phyloP scores from a whole-genome alignment of 2,888 invertebrate genomes.

The Hydriomena furcata region DNA sequence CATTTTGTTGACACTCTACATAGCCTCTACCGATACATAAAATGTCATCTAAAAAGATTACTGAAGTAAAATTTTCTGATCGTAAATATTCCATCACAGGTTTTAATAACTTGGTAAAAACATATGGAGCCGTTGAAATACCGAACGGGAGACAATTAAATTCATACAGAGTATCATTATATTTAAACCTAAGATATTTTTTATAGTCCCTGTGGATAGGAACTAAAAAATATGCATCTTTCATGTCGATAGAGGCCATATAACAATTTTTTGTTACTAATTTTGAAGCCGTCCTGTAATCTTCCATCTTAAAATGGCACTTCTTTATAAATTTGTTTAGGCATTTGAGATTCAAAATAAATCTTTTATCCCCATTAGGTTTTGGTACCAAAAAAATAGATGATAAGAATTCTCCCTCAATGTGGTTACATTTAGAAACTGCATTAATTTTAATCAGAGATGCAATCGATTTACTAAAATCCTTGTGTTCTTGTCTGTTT shows the following conservation, averaged over 20 bases:
- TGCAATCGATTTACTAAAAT: too few species aligned
- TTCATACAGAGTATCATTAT: not conserved
- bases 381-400: not conserved
- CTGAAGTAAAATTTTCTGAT: not conserved
- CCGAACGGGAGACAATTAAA: not conserved
- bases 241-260: slow-evolving; percentile 2
- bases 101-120: slow-evolving; percentile 1
- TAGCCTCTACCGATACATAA: too few species aligned
- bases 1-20: not conserved
- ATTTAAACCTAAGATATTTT: slow-evolving; percentile 9
- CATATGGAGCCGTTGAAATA: not conserved
- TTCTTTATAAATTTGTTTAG: slow-evolving; percentile 10
- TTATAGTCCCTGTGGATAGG: not conserved
- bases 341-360: slow-evolving; percentile 1
- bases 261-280: not conserved
- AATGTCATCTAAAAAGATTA: not conserved
- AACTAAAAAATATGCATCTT: slow-evolving; percentile 8
- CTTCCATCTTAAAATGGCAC: slow-evolving; percentile 13
- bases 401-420: not conserved
- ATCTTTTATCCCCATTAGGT: not conserved
- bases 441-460: not conserved
- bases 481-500: too few species aligned
- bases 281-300: slow-evolving; percentile 5
- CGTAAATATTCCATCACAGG: not conserved
- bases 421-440: not conserved